Evolutionary conservation across 1,140 invertebrate genomes (phyloP).

Genomic region (Manduca sexta): DNA sequence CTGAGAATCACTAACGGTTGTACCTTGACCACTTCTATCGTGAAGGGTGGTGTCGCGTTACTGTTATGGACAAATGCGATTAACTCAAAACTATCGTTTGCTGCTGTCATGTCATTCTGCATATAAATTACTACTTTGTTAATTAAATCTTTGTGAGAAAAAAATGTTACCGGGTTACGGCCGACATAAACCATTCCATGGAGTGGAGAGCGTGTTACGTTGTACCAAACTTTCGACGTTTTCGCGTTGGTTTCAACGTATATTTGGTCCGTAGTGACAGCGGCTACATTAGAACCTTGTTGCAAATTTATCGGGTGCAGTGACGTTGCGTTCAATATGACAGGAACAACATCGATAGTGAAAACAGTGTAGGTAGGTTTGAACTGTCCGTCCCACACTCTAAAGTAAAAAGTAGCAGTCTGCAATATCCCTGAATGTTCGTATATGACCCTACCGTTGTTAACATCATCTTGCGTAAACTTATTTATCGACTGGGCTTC

Average conservation of each 20-base stretch:
- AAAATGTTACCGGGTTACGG: slow-evolving; percentile 78
- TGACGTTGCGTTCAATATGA: slow-evolving; percentile 82
- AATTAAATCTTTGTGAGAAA: slow-evolving; percentile 86
- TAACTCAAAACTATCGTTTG: slow-evolving; percentile 88
- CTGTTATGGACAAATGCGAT: slow-evolving; percentile 76
- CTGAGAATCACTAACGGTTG: slow-evolving; percentile 84
- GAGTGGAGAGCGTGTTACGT: slow-evolving; percentile 82
- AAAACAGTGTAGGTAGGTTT: slow-evolving; percentile 87
- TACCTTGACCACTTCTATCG: slow-evolving; percentile 85
- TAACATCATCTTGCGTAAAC: slow-evolving; percentile 92
- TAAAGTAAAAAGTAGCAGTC: slow-evolving; percentile 89
- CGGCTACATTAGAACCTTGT: slow-evolving; percentile 87
- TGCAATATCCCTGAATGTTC: slow-evolving; percentile 87
- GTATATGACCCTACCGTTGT: slow-evolving; percentile 87
- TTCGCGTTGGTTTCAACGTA: slow-evolving; percentile 88
- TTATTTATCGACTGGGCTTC: slow-evolving; percentile 77
- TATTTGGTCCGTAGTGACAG: slow-evolving; percentile 85
- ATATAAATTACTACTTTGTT: slow-evolving; percentile 87
- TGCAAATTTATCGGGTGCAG: slow-evolving; percentile 80
- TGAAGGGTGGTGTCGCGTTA: slow-evolving; percentile 74
- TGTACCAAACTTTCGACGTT: slow-evolving; percentile 83
- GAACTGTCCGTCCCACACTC: slow-evolving; percentile 92
- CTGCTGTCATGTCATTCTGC: slow-evolving; percentile 90
- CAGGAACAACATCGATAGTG: slow-evolving; percentile 86
- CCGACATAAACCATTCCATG: slow-evolving; percentile 86